Conservation (phyloP, 2,888 invertebrate species). For the Mayetiola destructor region DNA sequence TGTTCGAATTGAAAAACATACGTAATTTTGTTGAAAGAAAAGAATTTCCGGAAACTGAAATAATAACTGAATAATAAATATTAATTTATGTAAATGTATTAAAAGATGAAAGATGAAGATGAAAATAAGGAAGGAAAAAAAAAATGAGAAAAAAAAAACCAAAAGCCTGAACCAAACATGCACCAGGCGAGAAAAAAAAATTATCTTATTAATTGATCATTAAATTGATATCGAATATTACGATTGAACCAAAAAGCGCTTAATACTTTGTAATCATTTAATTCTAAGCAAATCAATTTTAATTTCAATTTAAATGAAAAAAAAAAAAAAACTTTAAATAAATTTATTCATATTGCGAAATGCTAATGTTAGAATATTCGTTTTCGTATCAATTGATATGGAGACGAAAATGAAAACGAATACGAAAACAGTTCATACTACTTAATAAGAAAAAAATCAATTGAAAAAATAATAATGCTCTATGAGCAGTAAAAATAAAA, state of each 20-base stretch:
- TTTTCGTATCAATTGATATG: too few species aligned
- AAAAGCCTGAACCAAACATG: neutral
- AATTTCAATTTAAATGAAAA: too few species aligned
- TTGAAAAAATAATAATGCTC: conserved; percentile 4
- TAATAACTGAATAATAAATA: too few species aligned
- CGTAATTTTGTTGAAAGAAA: neutral
- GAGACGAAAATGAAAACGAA: too few species aligned
- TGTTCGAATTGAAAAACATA: too few species aligned
- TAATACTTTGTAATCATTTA: neutral
- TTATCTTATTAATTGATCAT: neutral
- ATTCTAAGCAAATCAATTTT: too few species aligned
- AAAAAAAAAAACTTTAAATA: neutral
- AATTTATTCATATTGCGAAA: neutral
- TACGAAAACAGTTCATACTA: neutral
- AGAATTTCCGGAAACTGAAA: too few species aligned
- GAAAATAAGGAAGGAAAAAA: neutral
- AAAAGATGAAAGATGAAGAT: neutral
- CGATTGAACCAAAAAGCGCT: conserved; percentile 11
- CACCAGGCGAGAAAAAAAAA: too few species aligned
- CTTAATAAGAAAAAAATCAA: neutral
- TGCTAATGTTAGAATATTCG: neutral
- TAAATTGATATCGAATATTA: conserved; percentile 3
- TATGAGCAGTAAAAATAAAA: conserved; percentile 10
- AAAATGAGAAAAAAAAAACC: neutral
- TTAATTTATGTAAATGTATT: neutral